Evolutionary conservation across 2,888 invertebrate species (phyloP).

Genomic region (Melinaea menophilus): DNA sequence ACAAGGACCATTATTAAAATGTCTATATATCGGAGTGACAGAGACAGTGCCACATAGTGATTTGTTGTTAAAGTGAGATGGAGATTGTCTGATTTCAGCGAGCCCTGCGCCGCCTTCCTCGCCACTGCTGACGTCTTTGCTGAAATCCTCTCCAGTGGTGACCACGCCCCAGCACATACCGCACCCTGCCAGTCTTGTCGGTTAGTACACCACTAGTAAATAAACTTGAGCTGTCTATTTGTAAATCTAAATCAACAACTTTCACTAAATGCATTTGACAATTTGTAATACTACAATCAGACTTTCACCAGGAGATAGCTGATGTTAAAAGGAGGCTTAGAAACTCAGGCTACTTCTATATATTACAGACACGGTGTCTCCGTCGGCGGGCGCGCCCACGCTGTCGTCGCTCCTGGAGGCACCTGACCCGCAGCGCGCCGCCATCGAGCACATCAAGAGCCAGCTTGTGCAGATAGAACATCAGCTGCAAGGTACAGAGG

Average conservation of each 20-base stretch:
- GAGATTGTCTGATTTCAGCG: slow-evolving; percentile 36
- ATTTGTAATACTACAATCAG: too few relatives aligned
- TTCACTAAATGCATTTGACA: too few relatives aligned
- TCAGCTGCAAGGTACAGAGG: slow-evolving; percentile 53
- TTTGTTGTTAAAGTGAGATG: slow-evolving; percentile 51
- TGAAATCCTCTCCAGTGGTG: slow-evolving; percentile 80
- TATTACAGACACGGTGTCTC: slow-evolving; percentile 68
- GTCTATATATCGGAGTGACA: slow-evolving; percentile 82
- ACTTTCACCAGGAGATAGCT: background rate
- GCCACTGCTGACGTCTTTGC: slow-evolving; percentile 88
- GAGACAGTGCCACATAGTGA: slow-evolving; percentile 79
- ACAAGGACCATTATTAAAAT: slow-evolving; percentile 58
- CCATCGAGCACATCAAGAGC: slow-evolving; percentile 71
- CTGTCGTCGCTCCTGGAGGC: slow-evolving; percentile 84
- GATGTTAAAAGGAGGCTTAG: background rate
- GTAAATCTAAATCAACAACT: background rate
- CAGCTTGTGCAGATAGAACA: slow-evolving; percentile 70
- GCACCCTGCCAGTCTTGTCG: slow-evolving; percentile 64
- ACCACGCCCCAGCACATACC: slow-evolving; percentile 68
- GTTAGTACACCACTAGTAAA: slow-evolving; percentile 39
- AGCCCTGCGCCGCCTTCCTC: slow-evolving; percentile 77
- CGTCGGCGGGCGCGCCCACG: slow-evolving; percentile 85
- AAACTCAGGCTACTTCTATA: background rate
- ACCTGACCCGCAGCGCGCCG: slow-evolving; percentile 57
- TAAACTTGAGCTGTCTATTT: background rate